Conservation (phyloP, 2,888 invertebrate genomes). For the Nomada ferruginata region DNA sequence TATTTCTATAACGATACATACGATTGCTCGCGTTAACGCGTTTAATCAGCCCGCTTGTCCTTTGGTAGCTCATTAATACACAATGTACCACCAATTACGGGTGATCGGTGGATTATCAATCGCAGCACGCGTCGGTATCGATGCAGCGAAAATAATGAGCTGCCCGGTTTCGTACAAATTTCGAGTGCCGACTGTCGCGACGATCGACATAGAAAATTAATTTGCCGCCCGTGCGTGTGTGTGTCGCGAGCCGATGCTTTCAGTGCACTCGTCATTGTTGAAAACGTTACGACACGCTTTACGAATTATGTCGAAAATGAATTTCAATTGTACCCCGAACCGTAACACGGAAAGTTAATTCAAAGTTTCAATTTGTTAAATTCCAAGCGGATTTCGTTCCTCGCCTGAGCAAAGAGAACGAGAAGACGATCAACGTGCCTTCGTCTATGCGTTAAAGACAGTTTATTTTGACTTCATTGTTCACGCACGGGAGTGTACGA, state of each 20-base stretch:
- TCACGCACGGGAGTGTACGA: too few relatives aligned
- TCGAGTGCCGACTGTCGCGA: background rate
- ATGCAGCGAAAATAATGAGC: constrained; percentile 24
- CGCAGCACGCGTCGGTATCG: background rate
- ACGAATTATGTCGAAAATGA: too few relatives aligned
- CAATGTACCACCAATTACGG: constrained; percentile 24
- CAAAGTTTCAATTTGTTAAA: too few relatives aligned
- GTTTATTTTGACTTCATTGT: background rate
- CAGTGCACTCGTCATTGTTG: too few relatives aligned
- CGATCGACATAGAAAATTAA: too few relatives aligned
- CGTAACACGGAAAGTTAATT: too few relatives aligned
- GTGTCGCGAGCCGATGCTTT: too few relatives aligned
- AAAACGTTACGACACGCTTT: too few relatives aligned
- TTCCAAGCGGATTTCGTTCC: too few relatives aligned
- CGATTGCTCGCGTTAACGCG: constrained; percentile 10
- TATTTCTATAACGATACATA: constrained; percentile 15
- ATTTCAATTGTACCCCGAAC: too few relatives aligned
- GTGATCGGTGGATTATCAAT: constrained; percentile 31
- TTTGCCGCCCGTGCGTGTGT: too few relatives aligned
- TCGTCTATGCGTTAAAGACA: background rate
- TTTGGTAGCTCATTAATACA: constrained; percentile 23
- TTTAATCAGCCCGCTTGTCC: constrained; percentile 1
- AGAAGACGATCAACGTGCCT: background rate
- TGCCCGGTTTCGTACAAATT: background rate
- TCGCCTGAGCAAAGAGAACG: background rate